Conservation (phyloP, 1,140 invertebrate species). For the Drosophila littoralis region DNA sequence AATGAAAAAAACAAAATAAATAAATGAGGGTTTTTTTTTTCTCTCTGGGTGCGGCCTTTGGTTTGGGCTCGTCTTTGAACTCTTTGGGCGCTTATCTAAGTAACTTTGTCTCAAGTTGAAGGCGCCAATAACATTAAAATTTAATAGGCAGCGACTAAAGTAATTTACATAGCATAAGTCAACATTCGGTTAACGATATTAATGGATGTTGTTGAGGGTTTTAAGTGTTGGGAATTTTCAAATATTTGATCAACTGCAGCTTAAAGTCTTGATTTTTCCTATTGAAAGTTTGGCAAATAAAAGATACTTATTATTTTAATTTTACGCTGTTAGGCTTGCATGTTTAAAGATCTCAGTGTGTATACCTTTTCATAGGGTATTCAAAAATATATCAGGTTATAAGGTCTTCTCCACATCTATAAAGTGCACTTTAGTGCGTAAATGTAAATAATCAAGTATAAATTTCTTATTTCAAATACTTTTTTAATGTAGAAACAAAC, state of each 20-base stretch:
- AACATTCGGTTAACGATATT: slow-evolving; percentile 1
- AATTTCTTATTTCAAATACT: no score
- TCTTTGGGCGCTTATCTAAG: slow-evolving; percentile 2
- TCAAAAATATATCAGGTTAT: not conserved
- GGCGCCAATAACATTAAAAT: slow-evolving; percentile 70
- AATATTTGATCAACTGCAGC: not conserved
- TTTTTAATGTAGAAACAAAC: no score
- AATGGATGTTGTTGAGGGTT: slow-evolving; percentile 5
- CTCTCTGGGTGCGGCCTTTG: slow-evolving; percentile 26
- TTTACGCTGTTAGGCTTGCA: not conserved
- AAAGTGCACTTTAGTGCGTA: no score
- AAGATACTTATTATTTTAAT: not conserved
- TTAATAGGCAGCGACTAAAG: slow-evolving; percentile 38
- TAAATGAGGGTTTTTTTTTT: slow-evolving; percentile 34
- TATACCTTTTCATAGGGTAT: not conserved
- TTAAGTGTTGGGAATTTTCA: no score
- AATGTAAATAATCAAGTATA: no score
- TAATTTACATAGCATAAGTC: slow-evolving; percentile 37
- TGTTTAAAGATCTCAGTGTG: not conserved
- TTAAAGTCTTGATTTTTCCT: not conserved
- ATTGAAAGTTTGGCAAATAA: not conserved
- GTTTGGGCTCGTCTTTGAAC: slow-evolving; percentile 5
- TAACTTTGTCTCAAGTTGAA: slow-evolving; percentile 62
- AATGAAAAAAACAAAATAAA: slow-evolving; percentile 21
- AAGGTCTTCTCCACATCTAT: no score